Conservation (phyloP, 2,113 vertebrate species). For the Gasterosteus nipponicus region DNA sequence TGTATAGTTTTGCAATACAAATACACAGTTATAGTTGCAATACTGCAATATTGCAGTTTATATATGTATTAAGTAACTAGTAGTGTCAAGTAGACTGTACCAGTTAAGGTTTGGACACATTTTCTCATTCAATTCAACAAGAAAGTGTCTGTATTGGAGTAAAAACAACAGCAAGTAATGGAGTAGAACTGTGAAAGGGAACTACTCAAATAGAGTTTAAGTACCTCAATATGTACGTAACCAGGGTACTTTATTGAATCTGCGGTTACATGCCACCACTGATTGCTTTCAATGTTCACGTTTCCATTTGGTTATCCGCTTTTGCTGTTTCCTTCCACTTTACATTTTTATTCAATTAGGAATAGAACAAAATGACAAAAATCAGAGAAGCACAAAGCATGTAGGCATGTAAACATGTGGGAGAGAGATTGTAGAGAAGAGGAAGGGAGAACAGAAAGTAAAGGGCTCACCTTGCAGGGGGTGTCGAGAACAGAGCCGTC, state of each 20-base stretch:
- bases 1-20: neutral
- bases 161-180: neutral
- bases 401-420: neutral
- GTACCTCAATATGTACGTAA: neutral
- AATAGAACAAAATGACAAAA: conserved; percentile 2
- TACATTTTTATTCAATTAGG: neutral
- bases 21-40: neutral
- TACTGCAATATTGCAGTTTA: neutral
- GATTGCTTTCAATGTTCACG: neutral
- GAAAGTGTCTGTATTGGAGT: neutral
- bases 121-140: too few species aligned
- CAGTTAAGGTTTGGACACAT: too few species aligned
- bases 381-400: neutral
- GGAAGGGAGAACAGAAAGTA: neutral
- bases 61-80: neutral
- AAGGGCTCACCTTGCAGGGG: conserved; percentile 33
- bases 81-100: neutral
- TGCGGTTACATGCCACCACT: neutral
- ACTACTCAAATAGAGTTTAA: neutral
- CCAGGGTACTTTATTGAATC: neutral
- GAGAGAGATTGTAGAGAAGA: neutral
- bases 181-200: neutral
- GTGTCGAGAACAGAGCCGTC: neutral
- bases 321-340: neutral
- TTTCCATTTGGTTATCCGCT: neutral